Percentiles rank a stretch among this genome's conserved stretches.
These are phyloP conservation scores for Manis pentadactyla DNA, from an alignment of 2,797 vertebrate species.

Conservation along the genomic window DNA sequence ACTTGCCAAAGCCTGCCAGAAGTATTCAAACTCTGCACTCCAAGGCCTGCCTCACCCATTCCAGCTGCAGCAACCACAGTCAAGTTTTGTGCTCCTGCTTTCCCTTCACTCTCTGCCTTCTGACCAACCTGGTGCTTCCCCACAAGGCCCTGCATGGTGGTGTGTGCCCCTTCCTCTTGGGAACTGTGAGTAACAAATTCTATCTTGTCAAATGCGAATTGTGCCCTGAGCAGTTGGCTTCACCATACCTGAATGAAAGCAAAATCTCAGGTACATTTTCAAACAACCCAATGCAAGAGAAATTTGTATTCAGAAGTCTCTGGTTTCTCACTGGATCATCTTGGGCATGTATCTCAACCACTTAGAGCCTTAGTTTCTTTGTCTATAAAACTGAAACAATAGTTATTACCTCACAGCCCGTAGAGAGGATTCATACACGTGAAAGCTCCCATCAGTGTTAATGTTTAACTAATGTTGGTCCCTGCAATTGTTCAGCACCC, in stretches of 20 bases:
- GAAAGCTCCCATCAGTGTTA: background rate
- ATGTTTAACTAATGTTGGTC: background rate
- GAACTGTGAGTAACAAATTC: background rate
- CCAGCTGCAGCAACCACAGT: background rate
- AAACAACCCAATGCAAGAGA: background rate
- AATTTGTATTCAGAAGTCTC: background rate
- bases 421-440: background rate
- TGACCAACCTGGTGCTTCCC: background rate
- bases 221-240: background rate
- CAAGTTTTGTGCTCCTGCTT: background rate
- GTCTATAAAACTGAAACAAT: background rate
- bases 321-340: background rate
- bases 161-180: background rate
- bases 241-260: background rate
- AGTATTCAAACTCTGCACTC: background rate
- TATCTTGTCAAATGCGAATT: background rate
- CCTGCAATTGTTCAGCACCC: background rate
- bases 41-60: background rate
- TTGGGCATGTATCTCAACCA: background rate
- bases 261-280: background rate
- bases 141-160: accelerated
- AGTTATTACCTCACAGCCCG: background rate
- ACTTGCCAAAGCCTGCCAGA: background rate
- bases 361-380: background rate
- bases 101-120: background rate